These are phyloP conservation scores for Andrena flavipes DNA, from an alignment of 2,888 invertebrate genomes.

Conservation along the genomic window DNA sequence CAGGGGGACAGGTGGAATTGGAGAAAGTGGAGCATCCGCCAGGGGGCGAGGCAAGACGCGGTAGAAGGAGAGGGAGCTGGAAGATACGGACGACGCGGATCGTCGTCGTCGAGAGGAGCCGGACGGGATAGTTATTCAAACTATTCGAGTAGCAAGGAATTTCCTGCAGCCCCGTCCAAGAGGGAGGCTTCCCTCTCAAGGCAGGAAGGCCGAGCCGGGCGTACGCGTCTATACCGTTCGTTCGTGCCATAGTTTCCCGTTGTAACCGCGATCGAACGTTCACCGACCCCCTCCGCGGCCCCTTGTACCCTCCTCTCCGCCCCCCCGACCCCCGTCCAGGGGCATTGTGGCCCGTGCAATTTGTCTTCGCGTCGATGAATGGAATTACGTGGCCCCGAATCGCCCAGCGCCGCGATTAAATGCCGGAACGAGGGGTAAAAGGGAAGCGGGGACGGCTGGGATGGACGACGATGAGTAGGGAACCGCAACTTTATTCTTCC, in stretches of 20 bases:
- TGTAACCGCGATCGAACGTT: conserved; percentile 72
- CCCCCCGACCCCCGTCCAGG: no score
- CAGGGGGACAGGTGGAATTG: neutral
- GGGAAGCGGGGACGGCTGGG: conserved; percentile 7
- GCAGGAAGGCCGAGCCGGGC: conserved; percentile 5
- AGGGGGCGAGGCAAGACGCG: neutral
- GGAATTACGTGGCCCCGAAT: conserved; percentile 70
- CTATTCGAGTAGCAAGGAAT: conserved; percentile 75
- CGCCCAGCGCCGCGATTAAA: conserved; percentile 67
- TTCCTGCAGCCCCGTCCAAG: conserved; percentile 61
- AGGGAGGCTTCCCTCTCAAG: conserved; percentile 7
- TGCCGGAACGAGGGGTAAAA: conserved; percentile 37
- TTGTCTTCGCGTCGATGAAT: conserved; percentile 73
- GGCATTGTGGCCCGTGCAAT: conserved; percentile 71
- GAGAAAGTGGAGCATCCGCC: conserved; percentile 10
- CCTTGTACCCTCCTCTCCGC: conserved; percentile 21
- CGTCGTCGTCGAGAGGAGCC: conserved; percentile 52
- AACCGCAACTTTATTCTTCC: conserved; percentile 49
- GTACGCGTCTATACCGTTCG: conserved; percentile 48
- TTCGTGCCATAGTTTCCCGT: conserved; percentile 71
- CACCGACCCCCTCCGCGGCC: conserved; percentile 37
- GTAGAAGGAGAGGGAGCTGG: conserved; percentile 10
- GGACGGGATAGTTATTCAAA: conserved; percentile 72
- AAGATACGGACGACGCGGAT: conserved; percentile 30
- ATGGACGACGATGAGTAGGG: conserved; percentile 26